phyloP scores from a whole-genome alignment of 2,888 invertebrate genomes.

The Achlya flavicornis region DNA sequence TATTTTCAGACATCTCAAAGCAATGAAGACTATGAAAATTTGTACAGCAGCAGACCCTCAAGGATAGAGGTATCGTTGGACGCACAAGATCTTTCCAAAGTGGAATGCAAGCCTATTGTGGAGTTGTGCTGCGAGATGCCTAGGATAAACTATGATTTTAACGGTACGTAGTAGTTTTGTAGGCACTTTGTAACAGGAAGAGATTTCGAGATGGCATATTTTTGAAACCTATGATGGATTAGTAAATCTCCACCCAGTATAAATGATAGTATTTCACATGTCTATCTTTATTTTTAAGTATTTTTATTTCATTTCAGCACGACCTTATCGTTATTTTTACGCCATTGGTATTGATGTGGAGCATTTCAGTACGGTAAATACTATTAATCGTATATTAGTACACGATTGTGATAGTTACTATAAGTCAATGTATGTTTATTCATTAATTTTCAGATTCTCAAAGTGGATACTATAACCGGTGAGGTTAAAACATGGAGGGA shows the following conservation, averaged over 20 bases:
- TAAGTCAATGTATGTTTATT: no score
- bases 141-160: slow-evolving; percentile 8
- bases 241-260: no score
- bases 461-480: slow-evolving; percentile 8
- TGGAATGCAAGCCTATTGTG: neutral
- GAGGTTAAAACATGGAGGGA: slow-evolving; percentile 11
- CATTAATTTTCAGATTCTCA: neutral
- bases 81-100: neutral
- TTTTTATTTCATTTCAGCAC: neutral
- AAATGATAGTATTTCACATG: neutral
- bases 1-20: neutral
- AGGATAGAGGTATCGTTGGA: slow-evolving; percentile 8
- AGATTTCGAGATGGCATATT: no score
- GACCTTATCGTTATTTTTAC: slow-evolving; percentile 10
- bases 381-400: no score
- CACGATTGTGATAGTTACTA: neutral
- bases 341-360: neutral
- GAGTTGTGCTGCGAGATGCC: neutral
- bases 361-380: slow-evolving; percentile 6
- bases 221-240: no score
- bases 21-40: neutral
- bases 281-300: no score
- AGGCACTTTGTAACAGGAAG: no score
- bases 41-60: slow-evolving; percentile 1
- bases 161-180: neutral